Evolutionary conservation across 2,113 vertebrate species (phyloP).

Genomic region (Menidia beryllina): DNA sequence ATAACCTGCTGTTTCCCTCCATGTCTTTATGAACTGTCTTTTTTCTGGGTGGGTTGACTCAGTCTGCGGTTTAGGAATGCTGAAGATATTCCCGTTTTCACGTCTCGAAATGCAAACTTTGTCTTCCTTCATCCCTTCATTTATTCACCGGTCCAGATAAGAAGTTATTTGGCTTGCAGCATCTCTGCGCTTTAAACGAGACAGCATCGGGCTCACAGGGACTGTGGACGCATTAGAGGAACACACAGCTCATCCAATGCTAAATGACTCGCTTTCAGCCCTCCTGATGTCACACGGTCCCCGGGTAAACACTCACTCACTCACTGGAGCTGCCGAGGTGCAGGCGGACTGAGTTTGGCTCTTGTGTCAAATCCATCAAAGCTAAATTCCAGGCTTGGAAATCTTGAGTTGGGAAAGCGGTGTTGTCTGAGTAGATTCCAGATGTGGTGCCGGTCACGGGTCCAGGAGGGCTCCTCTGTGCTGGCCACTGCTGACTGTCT

Average conservation of each 20-base stretch:
- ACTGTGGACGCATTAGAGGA: neutral
- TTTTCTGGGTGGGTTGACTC: neutral
- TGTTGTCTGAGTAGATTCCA: constrained; percentile 11
- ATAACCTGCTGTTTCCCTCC: constrained; percentile 1
- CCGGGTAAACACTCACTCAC: neutral
- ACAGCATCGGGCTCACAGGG: neutral
- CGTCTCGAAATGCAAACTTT: neutral
- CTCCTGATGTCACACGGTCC: constrained; percentile 8
- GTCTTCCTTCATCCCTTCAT: constrained; percentile 15
- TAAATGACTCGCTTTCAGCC: constrained; percentile 12
- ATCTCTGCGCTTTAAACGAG: neutral
- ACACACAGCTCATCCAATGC: neutral
- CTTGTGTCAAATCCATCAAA: constrained; percentile 1
- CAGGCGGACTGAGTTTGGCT: neutral
- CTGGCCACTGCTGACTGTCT: constrained; percentile 47
- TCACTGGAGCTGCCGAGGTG: neutral
- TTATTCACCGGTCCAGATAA: neutral
- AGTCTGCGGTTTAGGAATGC: neutral
- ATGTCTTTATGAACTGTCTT: neutral
- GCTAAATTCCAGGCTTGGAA: constrained; percentile 6
- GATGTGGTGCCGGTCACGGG: constrained; percentile 16
- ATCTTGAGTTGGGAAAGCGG: constrained; percentile 2
- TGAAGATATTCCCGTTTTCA: neutral
- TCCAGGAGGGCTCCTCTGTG: constrained; percentile 24
- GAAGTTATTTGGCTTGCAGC: neutral